These are phyloP conservation scores for Notechis scutatus DNA, from an alignment of 2,113 vertebrate species.

Conservation along the genomic window DNA sequence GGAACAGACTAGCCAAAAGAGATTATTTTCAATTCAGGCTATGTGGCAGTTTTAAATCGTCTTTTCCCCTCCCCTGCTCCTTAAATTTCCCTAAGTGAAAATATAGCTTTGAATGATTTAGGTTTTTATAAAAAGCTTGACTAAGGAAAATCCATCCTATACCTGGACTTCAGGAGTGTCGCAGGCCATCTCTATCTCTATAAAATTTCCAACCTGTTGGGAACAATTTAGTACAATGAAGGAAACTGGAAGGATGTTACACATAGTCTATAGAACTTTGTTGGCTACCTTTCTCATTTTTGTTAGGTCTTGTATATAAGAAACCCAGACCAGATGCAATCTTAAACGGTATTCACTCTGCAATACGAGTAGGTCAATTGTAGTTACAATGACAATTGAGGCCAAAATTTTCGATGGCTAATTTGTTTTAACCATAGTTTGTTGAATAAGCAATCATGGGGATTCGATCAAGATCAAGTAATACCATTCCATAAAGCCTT, in stretches of 20 bases:
- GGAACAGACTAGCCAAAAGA: not conserved
- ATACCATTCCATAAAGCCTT: no score
- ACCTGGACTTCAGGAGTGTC: not conserved
- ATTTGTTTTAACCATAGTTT: not conserved
- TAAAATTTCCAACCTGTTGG: not conserved
- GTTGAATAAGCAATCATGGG: not conserved
- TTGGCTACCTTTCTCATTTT: no score
- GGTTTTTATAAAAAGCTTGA: slow-evolving; percentile 27
- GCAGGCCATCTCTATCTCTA: no score
- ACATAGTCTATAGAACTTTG: not conserved
- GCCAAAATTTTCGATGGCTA: not conserved
- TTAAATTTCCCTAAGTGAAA: slow-evolving; percentile 9
- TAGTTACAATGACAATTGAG: no score
- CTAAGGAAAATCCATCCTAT: not conserved
- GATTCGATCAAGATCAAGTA: no score
- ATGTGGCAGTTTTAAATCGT: slow-evolving; percentile 39
- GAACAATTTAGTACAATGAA: not conserved
- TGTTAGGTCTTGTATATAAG: no score
- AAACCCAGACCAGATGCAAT: no score
- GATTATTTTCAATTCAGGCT: slow-evolving; percentile 42
- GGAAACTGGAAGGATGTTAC: not conserved
- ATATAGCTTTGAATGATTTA: slow-evolving; percentile 25
- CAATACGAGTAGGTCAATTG: no score
- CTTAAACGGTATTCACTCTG: no score
- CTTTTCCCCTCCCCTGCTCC: not conserved